Conservation (phyloP, 2,113 vertebrate species). For the Odontophorus gujanensis region DNA sequence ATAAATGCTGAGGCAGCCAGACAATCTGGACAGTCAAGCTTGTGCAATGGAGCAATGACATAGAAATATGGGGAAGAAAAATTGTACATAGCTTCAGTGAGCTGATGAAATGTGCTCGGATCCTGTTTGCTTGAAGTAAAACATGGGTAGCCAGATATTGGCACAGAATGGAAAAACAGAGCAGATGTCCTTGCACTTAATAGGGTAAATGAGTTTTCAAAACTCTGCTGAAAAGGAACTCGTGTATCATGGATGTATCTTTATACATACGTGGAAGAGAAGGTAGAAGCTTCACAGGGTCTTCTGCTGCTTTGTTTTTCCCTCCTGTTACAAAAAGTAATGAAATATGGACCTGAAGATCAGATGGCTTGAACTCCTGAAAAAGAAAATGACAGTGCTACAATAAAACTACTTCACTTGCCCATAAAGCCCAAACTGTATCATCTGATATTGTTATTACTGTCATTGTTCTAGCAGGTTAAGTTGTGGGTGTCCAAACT, state of each 20-base stretch:
- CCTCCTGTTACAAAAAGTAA: neutral
- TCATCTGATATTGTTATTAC: neutral
- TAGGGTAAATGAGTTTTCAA: neutral
- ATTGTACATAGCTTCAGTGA: neutral
- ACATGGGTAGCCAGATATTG: neutral
- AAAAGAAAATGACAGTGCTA: neutral
- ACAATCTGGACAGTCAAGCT: conserved; percentile 24
- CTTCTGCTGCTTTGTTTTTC: neutral
- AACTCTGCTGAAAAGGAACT: neutral
- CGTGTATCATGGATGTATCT: accelerated
- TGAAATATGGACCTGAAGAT: neutral
- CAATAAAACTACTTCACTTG: neutral
- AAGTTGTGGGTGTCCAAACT: too few relatives aligned
- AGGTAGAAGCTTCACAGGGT: neutral
- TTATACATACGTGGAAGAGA: neutral
- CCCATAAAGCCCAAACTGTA: neutral
- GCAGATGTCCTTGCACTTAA: neutral
- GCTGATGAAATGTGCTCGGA: neutral
- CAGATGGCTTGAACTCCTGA: neutral
- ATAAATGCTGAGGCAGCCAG: conserved; percentile 6
- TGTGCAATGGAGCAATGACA: neutral
- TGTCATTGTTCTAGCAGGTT: neutral
- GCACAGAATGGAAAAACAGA: neutral
- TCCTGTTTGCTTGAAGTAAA: neutral
- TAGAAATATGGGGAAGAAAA: conserved; percentile 4